Conservation (phyloP, 2,113 vertebrate species). For the Rhizomys pruinosus region DNA sequence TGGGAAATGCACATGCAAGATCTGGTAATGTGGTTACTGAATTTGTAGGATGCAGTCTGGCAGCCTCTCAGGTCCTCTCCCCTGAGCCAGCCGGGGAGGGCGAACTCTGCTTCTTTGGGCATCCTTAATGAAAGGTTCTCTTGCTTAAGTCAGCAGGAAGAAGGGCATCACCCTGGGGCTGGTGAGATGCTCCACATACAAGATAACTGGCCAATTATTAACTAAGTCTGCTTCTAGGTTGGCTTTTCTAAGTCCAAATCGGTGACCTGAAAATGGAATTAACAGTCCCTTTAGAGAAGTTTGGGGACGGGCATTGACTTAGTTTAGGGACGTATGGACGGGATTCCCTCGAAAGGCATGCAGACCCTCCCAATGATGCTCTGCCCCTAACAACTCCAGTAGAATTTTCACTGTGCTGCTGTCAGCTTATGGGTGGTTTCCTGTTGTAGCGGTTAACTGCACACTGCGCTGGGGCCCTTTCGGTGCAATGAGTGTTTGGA, state of each 20-base stretch:
- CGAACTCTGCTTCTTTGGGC: background rate
- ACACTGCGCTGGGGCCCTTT: background rate
- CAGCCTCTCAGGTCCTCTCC: background rate
- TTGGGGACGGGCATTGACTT: background rate
- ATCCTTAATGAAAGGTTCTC: background rate
- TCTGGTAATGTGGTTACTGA: slow-evolving; percentile 2
- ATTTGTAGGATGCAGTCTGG: background rate
- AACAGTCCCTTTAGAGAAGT: background rate
- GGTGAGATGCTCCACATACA: background rate
- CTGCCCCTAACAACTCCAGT: background rate
- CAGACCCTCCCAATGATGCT: background rate
- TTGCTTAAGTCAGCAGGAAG: background rate
- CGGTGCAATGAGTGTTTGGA: background rate
- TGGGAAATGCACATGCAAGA: slow-evolving; percentile 58
- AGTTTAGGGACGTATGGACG: background rate
- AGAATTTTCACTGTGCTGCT: background rate
- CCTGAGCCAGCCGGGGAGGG: background rate
- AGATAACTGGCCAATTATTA: background rate
- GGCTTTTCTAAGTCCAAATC: background rate
- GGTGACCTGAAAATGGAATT: background rate
- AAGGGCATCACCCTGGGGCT: background rate
- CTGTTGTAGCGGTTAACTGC: background rate
- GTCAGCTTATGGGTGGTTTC: background rate
- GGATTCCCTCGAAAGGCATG: background rate
- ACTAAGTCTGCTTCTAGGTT: background rate